Evolutionary conservation across 1,140 invertebrate species (phyloP).

Genomic region (Solenopsis fugax): DNA sequence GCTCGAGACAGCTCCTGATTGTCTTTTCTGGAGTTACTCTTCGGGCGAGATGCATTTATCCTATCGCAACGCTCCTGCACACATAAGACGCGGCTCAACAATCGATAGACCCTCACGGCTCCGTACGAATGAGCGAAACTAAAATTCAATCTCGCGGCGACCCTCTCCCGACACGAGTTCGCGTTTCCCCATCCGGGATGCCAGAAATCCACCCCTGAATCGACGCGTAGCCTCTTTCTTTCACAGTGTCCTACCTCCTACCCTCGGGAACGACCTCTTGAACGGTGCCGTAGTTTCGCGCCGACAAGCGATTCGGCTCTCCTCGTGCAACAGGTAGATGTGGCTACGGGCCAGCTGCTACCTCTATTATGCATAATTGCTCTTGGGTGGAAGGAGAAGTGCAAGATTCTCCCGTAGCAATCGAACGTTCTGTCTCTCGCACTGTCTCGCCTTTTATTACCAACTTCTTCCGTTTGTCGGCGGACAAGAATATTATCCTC

Average conservation of each 20-base stretch:
- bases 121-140: conserved; percentile 21
- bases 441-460: conserved; percentile 57
- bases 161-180: conserved; percentile 40
- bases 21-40: not conserved
- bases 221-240: conserved; percentile 69
- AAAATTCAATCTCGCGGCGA: conserved; percentile 52
- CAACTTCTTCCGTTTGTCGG: conserved; percentile 18
- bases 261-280: conserved; percentile 77
- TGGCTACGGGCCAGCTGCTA: conserved; percentile 77
- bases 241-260: conserved; percentile 69
- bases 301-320: conserved; percentile 78
- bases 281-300: conserved; percentile 79
- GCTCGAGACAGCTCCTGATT: not conserved
- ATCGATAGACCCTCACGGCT: conserved; percentile 29
- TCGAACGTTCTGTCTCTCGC: conserved; percentile 61
- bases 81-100: conserved; percentile 4
- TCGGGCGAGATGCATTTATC: not conserved
- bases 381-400: conserved; percentile 70
- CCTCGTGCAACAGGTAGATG: conserved; percentile 82
- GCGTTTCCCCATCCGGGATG: conserved; percentile 48
- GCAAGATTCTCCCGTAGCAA: conserved; percentile 67
- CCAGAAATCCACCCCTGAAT: conserved; percentile 70
- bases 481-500: not conserved
- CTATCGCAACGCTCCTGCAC: not conserved
- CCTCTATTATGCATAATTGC: conserved; percentile 82